Evolutionary conservation across 2,113 vertebrate genomes (phyloP).

Genomic region (Apodemus sylvaticus): DNA sequence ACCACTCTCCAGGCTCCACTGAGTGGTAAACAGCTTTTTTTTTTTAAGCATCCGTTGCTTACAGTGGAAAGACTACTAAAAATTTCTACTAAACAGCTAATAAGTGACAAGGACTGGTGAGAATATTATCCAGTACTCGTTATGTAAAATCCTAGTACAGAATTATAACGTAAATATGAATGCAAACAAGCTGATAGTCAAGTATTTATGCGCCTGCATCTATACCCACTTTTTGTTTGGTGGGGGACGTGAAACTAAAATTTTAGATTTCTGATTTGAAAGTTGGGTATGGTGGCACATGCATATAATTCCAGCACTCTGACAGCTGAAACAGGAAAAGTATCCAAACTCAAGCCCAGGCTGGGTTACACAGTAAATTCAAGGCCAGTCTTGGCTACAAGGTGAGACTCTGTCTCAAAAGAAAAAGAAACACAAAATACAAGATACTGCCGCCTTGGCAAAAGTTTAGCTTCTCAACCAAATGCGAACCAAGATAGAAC

Average conservation of each 20-base stretch:
- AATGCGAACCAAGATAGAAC: constrained; percentile 2
- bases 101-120: background rate
- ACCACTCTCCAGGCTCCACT: background rate
- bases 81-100: background rate
- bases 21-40: background rate
- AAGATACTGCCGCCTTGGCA: background rate
- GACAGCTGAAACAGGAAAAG: background rate
- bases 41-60: background rate
- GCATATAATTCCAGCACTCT: background rate
- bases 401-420: background rate
- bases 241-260: background rate
- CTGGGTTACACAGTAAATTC: background rate
- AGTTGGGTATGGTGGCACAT: background rate
- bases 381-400: background rate
- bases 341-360: background rate
- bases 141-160: constrained; percentile 22
- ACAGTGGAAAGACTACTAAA: background rate
- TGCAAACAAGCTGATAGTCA: background rate
- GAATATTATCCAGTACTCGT: background rate
- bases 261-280: background rate
- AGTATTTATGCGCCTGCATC: background rate
- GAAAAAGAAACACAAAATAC: background rate
- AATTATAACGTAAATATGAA: constrained; percentile 37
- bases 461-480: constrained; percentile 38
- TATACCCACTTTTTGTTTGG: background rate